These are phyloP conservation scores for Polydesmus complanatus DNA, from an alignment of 2,888 invertebrate genomes.

Conservation along the genomic window DNA sequence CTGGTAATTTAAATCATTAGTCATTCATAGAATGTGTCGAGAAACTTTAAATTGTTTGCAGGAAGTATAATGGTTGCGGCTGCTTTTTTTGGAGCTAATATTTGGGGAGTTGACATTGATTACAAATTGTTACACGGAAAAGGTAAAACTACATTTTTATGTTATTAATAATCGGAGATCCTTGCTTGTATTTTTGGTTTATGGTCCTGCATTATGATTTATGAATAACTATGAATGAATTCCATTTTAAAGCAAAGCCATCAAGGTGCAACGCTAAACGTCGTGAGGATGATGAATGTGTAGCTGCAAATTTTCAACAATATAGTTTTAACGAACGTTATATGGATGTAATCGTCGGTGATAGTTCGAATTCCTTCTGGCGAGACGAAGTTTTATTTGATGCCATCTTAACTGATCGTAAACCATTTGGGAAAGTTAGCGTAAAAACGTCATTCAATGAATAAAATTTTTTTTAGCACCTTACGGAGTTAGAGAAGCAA, in stretches of 20 bases:
- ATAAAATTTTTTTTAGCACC: conserved; percentile 51
- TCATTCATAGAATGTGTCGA: background rate
- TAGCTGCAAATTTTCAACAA: conserved; percentile 73
- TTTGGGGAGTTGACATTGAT: conserved; percentile 85
- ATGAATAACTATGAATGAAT: background rate
- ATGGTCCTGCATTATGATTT: background rate
- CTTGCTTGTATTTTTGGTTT: too few relatives aligned
- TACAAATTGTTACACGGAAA: conserved; percentile 82
- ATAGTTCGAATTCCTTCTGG: conserved; percentile 76
- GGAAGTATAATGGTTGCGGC: conserved; percentile 60
- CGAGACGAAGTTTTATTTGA: conserved; percentile 56
- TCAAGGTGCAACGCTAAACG: conserved; percentile 38
- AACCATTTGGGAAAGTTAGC: conserved; percentile 22
- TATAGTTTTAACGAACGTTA: conserved; percentile 63
- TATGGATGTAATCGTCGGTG: conserved; percentile 78
- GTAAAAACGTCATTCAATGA: background rate
- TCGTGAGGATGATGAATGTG: conserved; percentile 58
- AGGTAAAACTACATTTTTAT: conserved; percentile 13
- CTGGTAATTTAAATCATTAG: conserved; percentile 30
- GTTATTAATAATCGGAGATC: background rate
- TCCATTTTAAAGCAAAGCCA: conserved; percentile 30
- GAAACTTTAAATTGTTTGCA: conserved; percentile 14
- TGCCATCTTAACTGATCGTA: conserved; percentile 91
- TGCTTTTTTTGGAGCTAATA: conserved; percentile 73
- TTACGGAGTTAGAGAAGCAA: conserved; percentile 90